Conservation (phyloP, 2,113 vertebrate species). For the Lophius piscatorius region DNA sequence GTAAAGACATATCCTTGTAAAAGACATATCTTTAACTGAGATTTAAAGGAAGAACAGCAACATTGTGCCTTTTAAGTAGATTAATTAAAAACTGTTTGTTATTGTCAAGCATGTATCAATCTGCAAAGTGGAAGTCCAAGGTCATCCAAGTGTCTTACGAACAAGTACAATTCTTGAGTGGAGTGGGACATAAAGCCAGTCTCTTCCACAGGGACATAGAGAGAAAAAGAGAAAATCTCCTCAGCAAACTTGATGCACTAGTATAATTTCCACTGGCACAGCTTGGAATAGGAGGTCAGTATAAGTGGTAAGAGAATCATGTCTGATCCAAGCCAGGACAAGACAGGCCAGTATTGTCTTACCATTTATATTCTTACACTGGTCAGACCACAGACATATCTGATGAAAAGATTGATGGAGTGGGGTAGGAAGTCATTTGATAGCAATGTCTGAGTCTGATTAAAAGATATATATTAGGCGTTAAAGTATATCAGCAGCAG, state of each 20-base stretch:
- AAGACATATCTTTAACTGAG: too few species aligned
- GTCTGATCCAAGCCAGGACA: conserved; percentile 58
- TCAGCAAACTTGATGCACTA: conserved; percentile 23
- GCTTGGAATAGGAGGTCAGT: conserved; percentile 13
- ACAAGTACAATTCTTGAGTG: background rate
- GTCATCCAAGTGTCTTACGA: background rate
- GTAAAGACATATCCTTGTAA: too few species aligned
- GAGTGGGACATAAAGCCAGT: background rate
- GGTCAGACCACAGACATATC: conserved; percentile 49
- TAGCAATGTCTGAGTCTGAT: conserved; percentile 63
- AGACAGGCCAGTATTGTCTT: conserved; percentile 75
- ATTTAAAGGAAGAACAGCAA: background rate
- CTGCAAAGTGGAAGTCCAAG: background rate
- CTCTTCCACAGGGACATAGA: background rate
- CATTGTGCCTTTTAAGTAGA: background rate
- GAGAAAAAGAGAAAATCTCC: conserved; percentile 1
- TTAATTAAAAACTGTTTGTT: background rate
- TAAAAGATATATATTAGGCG: conserved; percentile 60
- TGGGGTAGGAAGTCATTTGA: conserved; percentile 72
- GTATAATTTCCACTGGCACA: conserved; percentile 14
- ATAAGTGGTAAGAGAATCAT: conserved; percentile 45
- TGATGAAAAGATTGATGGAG: conserved; percentile 74
- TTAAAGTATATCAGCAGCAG: conserved; percentile 57
- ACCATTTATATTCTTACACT: conserved; percentile 77
- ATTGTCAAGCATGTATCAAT: background rate